Base-by-base conservation (phyloP, 1,140 invertebrate species). In the Ruditapes philippinarum region DNA sequence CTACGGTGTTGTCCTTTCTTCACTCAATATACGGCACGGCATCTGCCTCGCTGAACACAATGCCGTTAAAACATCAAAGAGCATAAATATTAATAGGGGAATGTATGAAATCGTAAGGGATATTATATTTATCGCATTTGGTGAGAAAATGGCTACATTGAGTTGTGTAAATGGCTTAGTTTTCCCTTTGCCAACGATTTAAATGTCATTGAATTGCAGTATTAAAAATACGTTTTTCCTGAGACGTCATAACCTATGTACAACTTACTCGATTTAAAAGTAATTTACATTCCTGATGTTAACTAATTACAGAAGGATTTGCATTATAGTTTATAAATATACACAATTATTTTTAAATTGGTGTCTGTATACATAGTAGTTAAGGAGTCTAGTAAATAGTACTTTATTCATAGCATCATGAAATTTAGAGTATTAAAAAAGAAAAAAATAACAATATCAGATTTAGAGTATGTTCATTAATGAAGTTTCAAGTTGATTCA, bases 61-160 rank as follows among this genome's bases (percentile, higher is more conserved):
- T 80, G 65, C 70, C 85, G 62, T 62, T 79, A 68, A 79, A 60
- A 88, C 70, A 88, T 88, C 85, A 88, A 88, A 88, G 85, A 76
- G 42, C 74, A 76, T 70, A 65, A 54, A 54, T 54, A 80, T 80
- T 62, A 88, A 88, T 88, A 70, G 51, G 25, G 33, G 31, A 28
- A 42, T 88, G 76, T 88, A 88, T 79, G 78, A 33, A 45, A 49
- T 65, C 25, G 79, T 82, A 91, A 91, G 83, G 88, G 91, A 92
- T 92, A 91, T 92, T 89, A 92, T 88, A 91, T 90, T 92, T 91
- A 91, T 83, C 88, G 80, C 84, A 76, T 79, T 91, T 86, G 78
- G 83, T 88, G 79, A 78, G 51, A 85, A 89, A 89, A 79, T 65
- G 80, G 42, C 74, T 86, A 54, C 62, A 51, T 87, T 82, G 65